Evolutionary conservation across 1,140 invertebrate species (phyloP).

Genomic region (Bombus confusus): DNA sequence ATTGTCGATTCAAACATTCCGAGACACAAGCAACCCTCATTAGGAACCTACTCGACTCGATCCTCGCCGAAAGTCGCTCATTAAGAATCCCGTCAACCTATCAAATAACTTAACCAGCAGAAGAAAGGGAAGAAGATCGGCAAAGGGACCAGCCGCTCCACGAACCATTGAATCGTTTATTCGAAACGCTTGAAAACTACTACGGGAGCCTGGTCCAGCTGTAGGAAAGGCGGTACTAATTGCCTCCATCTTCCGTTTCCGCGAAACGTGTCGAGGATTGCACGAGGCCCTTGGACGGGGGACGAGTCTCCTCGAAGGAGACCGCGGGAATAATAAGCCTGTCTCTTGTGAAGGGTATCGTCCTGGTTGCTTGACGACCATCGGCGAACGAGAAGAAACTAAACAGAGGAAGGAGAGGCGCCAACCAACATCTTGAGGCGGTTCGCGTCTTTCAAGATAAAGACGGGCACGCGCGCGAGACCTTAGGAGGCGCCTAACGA

Average conservation of each 20-base stretch:
- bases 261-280: slow-evolving; percentile 66
- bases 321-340: slow-evolving; percentile 66
- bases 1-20: too few relatives aligned
- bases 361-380: background rate
- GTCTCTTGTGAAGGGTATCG: slow-evolving; percentile 4
- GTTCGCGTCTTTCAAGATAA: slow-evolving; percentile 55
- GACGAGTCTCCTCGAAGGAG: slow-evolving; percentile 32
- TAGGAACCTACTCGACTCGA: background rate
- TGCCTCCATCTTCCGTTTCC: slow-evolving; percentile 41
- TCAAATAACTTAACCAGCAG: background rate
- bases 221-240: slow-evolving; percentile 39
- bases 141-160: background rate
- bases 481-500: slow-evolving; percentile 74
- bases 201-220: background rate
- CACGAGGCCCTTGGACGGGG: slow-evolving; percentile 29
- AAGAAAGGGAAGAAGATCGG: background rate
- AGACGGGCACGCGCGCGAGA: slow-evolving; percentile 66
- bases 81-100: background rate
- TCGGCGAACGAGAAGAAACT: slow-evolving; percentile 1
- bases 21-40: background rate
- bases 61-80: background rate
- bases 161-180: slow-evolving; percentile 6
- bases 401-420: background rate
- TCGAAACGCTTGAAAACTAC: slow-evolving; percentile 34
- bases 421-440: slow-evolving; percentile 22